phyloP scores from a whole-genome alignment of 1,140 invertebrate genomes.

The Camponotus vicinus region DNA sequence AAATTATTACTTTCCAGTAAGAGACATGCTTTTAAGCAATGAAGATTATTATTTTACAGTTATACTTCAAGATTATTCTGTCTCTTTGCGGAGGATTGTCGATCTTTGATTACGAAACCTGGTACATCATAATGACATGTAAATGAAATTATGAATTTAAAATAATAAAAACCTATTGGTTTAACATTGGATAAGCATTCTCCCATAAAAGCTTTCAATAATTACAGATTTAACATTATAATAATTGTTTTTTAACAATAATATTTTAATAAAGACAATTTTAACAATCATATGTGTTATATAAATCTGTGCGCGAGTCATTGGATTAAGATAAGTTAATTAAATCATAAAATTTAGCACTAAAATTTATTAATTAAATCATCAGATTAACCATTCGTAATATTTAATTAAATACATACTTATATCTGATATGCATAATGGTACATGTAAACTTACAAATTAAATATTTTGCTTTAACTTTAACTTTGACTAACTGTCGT shows the following conservation, averaged over 20 bases:
- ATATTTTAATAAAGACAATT: background rate
- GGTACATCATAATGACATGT: background rate
- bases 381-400: too few relatives aligned
- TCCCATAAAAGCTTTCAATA: background rate
- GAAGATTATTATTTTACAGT: background rate
- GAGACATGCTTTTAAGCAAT: background rate
- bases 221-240: background rate
- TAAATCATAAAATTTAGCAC: too few relatives aligned
- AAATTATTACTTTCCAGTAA: background rate
- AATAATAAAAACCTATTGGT: background rate
- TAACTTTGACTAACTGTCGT: background rate
- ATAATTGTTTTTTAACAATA: background rate
- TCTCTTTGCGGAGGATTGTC: background rate
- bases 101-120: background rate
- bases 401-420: background rate
- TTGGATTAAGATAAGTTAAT: background rate
- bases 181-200: background rate
- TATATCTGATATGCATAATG: background rate
- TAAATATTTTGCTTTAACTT: background rate
- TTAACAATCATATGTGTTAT: background rate
- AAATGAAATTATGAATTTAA: slow-evolving; percentile 7
- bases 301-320: too few relatives aligned
- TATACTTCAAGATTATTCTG: background rate
- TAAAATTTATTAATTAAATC: too few relatives aligned
- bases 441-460: background rate